Evolutionary conservation across 2,113 vertebrate genomes (phyloP), one percentile per base, ranked within the genome.

Genomic region (Chaenocephalus aceratus): DNA sequence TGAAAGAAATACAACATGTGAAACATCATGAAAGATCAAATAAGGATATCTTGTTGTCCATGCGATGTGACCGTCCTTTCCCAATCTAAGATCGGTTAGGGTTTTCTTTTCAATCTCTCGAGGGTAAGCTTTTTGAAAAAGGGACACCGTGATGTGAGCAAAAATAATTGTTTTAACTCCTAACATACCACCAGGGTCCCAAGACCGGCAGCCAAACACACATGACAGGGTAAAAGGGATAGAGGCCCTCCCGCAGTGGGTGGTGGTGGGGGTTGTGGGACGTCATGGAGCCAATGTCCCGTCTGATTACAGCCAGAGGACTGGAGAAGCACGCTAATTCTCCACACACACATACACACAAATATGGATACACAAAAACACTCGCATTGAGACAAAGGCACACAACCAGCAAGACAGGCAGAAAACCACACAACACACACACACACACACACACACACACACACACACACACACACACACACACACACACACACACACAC

Each of bases 261-360:
- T 84, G 84, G 73, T 75, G 89, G 81, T 68, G 91, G 86, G 93
- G 89, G 88, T 49, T 75, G 84, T 56, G 89, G 89, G 90, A 87
- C 90, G 86, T 89, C 88, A 86, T 92, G 93, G 94, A 95, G 93
- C 94, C 94, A 93, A 76, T 94, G 94, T 95, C 94, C 89, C 69
- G 78, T 92, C 91, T 89, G 82, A 94, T 95, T 95, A 95, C 91
- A 90, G 89, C 90, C 90, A 92, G 81, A 89, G 88, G 84, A 91
- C 83, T 87, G 88, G 91, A 93, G 89, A 90, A 76, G 93, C 92
- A 92, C 67, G 86, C 91, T 94, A 94, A 94, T 93, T 91, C 90
- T 70, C n/a, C 85, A 62, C 82, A 15, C 51, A 72, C 72, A 86
- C 69, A 75, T 72, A 72, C 69, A 74, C 63, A 77, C 62, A 77